Conservation (phyloP, 2,888 invertebrate genomes). For the Tinea semifulvella region DNA sequence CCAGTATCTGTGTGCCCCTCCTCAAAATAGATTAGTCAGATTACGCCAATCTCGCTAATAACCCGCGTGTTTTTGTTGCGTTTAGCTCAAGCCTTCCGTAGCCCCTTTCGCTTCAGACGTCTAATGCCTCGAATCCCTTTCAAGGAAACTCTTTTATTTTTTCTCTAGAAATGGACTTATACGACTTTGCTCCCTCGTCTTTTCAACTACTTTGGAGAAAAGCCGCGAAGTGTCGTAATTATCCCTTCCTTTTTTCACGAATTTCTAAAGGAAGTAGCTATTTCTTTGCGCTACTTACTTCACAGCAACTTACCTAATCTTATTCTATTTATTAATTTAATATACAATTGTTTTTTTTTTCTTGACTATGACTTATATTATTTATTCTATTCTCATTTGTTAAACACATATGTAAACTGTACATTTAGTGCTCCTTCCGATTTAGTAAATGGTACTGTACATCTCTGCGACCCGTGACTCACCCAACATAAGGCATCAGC, state of each 20-base stretch:
- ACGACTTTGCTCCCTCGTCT: constrained; percentile 61
- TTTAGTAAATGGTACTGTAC: too few relatives aligned
- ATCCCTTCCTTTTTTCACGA: constrained; percentile 34
- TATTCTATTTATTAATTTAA: too few relatives aligned
- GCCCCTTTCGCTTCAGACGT: constrained; percentile 36
- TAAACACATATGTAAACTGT: too few relatives aligned
- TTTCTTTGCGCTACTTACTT: too few relatives aligned
- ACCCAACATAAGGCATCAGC: too few relatives aligned
- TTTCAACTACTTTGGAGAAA: constrained; percentile 45
- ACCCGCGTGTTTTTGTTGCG: constrained; percentile 63
- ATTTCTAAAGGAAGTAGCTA: constrained; percentile 21
- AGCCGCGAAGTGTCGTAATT: constrained; percentile 62
- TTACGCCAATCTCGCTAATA: constrained; percentile 68
- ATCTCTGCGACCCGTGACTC: too few relatives aligned
- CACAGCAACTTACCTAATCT: too few relatives aligned
- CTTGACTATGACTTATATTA: too few relatives aligned
- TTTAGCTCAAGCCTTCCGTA: constrained; percentile 55
- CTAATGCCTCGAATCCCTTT: constrained; percentile 59
- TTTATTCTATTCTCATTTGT: too few relatives aligned
- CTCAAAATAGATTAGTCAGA: constrained; percentile 66
- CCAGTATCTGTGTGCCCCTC: constrained; percentile 40
- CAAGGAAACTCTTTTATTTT: constrained; percentile 52
- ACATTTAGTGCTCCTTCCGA: too few relatives aligned
- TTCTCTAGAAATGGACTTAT: constrained; percentile 51
- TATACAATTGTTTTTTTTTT: too few relatives aligned